Percentiles rank a stretch among this genome's conserved stretches.
Evolutionary conservation across 1,140 invertebrate species (phyloP).

Genomic region (Solenopsis fugax): DNA sequence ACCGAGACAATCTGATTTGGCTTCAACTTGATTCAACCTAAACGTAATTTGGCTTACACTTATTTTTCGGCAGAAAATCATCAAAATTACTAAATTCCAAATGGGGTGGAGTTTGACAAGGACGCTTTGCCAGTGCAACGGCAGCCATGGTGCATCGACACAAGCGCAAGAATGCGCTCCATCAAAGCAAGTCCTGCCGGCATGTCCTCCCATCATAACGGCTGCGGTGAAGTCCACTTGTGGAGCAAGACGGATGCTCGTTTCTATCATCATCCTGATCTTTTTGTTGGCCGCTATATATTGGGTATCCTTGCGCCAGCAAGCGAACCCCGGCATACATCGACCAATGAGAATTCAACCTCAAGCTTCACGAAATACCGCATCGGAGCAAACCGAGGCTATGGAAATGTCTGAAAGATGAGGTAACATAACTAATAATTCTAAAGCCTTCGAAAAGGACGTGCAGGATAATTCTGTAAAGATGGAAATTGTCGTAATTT

Average conservation of each 20-base stretch:
- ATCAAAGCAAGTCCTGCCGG: conserved; percentile 21
- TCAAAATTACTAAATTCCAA: conserved; percentile 66
- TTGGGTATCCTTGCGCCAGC: conserved; percentile 10
- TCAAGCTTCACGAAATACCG: conserved; percentile 18
- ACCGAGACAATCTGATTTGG: not conserved
- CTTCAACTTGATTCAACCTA: conserved; percentile 3
- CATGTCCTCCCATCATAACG: conserved; percentile 62
- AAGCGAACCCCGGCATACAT: not conserved
- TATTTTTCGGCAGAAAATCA: conserved; percentile 24
- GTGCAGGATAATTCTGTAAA: conserved; percentile 25
- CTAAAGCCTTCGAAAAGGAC: not conserved
- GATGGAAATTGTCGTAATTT: conserved; percentile 7
- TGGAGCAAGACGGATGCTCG: conserved; percentile 46
- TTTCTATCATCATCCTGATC: conserved; percentile 40
- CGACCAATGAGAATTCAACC: conserved; percentile 33
- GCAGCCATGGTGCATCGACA: not conserved
- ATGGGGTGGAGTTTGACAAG: conserved; percentile 54
- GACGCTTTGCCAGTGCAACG: conserved; percentile 55
- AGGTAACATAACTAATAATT: conserved; percentile 26
- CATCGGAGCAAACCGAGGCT: not conserved
- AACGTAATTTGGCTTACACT: conserved; percentile 1
- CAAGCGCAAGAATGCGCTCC: not conserved
- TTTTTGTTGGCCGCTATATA: conserved; percentile 48
- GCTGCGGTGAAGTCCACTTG: conserved; percentile 43
- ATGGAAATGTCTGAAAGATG: not conserved